These are phyloP conservation scores for Oophaga sylvatica DNA, from an alignment of 2,797 vertebrate genomes.

Conservation along the genomic window DNA sequence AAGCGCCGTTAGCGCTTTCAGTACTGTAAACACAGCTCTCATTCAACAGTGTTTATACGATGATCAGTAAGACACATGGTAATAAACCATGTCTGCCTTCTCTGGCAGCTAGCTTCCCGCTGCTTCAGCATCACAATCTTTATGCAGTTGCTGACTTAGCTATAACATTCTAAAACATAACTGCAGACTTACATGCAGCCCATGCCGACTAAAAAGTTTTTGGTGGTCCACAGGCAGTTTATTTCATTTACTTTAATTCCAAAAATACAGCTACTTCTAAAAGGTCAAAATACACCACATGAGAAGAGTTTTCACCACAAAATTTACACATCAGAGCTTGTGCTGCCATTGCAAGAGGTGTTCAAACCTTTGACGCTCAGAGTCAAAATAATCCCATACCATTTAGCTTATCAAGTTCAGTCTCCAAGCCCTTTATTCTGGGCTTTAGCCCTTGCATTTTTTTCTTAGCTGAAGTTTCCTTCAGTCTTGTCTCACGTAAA, in stretches of 20 bases:
- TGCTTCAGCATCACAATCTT: no score
- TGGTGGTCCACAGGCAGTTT: background rate
- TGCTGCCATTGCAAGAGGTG: background rate
- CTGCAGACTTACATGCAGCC: no score
- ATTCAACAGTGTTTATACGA: no score
- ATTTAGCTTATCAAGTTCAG: slow-evolving; percentile 77
- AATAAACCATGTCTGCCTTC: no score
- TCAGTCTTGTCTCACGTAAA: slow-evolving; percentile 68
- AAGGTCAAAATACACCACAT: background rate
- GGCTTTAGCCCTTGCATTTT: slow-evolving; percentile 78
- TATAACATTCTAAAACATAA: no score
- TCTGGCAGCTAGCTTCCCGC: no score
- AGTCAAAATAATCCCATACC: slow-evolving; percentile 70
- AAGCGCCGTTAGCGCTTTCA: no score
- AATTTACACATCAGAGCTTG: background rate
- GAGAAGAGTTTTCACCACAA: background rate
- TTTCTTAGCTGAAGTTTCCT: slow-evolving; percentile 72
- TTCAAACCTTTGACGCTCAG: background rate
- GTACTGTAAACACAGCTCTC: no score
- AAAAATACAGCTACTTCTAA: background rate
- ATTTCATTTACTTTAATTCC: no score
- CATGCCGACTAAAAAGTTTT: no score
- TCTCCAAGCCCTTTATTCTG: slow-evolving; percentile 71
- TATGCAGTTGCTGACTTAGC: no score
- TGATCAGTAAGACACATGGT: no score